Evolutionary conservation across 2,113 vertebrate species (phyloP).

Genomic region (Petromus typicus): DNA sequence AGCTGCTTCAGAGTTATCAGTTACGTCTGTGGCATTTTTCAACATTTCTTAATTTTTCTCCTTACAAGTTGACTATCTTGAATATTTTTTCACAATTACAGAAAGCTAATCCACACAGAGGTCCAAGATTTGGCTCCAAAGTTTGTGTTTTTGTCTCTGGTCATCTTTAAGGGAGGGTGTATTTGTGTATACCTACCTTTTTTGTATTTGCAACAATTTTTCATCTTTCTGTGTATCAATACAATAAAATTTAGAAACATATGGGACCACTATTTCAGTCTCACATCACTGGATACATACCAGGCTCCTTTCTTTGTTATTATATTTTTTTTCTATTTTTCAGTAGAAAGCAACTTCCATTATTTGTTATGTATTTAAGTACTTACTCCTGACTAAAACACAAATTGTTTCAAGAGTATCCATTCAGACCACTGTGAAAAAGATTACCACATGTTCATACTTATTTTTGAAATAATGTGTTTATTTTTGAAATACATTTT

Average conservation of each 20-base stretch:
- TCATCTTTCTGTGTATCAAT: not conserved
- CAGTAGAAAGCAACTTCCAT: not conserved
- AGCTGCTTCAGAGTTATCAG: no score
- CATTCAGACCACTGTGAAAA: not conserved
- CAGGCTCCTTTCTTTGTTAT: not conserved
- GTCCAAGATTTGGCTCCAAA: not conserved
- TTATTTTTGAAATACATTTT: not conserved
- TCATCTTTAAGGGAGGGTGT: not conserved
- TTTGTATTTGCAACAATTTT: not conserved
- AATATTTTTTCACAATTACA: not conserved
- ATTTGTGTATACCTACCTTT: no score
- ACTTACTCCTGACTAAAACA: not conserved
- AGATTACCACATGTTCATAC: not conserved
- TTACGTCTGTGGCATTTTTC: no score
- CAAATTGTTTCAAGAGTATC: not conserved
- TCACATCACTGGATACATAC: not conserved
- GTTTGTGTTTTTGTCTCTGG: not conserved
- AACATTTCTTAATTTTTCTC: no score
- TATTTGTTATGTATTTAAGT: not conserved
- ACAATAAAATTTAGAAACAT: not conserved
- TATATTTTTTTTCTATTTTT: not conserved
- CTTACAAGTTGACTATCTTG: not conserved
- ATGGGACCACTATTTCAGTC: not conserved
- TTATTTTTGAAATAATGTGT: not conserved
- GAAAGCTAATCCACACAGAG: not conserved